A percentile compares a stretch with the other conserved stretches of the same genome.
phyloP scores from a whole-genome alignment of 2,113 vertebrate genomes.

The Dicaeum eximium region DNA sequence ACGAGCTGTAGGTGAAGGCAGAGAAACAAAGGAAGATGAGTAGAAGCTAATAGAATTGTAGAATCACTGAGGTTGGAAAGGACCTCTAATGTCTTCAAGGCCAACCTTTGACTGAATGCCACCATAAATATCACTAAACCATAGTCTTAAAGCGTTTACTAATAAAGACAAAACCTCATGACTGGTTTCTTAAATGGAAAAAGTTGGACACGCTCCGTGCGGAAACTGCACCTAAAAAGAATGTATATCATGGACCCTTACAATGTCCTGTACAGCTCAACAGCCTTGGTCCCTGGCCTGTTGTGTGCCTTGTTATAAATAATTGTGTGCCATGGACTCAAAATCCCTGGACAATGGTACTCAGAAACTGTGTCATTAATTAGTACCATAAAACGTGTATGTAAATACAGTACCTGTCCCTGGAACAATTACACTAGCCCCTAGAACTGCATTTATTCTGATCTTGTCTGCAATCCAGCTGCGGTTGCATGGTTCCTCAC shows the following conservation, averaged over 20 bases:
- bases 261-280: not conserved
- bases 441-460: not conserved
- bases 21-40: not conserved
- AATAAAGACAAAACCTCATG: not conserved
- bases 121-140: not conserved
- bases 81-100: not conserved
- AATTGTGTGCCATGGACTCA: not conserved
- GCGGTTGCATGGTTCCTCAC: not conserved
- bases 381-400: not conserved
- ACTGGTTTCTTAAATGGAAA: not conserved
- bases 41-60: not conserved
- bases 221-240: not conserved
- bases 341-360: accelerated
- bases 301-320: accelerated
- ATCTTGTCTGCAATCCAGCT: not conserved
- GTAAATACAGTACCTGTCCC: not conserved
- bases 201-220: not conserved
- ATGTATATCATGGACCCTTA: not conserved
- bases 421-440: not conserved
- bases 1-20: not conserved
- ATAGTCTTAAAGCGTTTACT: not conserved
- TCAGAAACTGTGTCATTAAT: not conserved
- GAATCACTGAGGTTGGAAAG: not conserved
- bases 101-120: not conserved
- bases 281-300: not conserved